Evolutionary conservation across 2,113 vertebrate species (phyloP).

Genomic region (Pteruthius melanotis): DNA sequence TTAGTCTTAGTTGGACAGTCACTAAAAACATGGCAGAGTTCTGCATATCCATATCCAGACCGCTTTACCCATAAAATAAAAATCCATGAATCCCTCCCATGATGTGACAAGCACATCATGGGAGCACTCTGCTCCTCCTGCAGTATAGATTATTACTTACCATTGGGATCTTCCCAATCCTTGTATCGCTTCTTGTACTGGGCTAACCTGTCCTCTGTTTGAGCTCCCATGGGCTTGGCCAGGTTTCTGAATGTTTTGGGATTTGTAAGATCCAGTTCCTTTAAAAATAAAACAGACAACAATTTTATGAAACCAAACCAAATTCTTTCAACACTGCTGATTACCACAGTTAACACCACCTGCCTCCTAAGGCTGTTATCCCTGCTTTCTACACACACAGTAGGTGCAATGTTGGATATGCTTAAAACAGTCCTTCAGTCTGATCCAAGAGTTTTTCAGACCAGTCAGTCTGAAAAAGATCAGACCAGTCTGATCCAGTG

Average conservation of each 20-base stretch:
- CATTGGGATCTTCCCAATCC: slow-evolving; percentile 97
- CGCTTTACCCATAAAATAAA: neutral
- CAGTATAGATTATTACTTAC: slow-evolving; percentile 59
- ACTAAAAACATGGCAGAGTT: neutral
- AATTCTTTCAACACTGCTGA: neutral
- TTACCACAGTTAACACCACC: neutral
- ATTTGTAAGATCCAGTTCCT: slow-evolving; percentile 95
- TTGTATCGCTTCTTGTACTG: slow-evolving; percentile 98
- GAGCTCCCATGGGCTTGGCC: slow-evolving; percentile 95
- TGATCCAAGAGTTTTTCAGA: no score
- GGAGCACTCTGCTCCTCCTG: neutral
- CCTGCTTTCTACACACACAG: neutral
- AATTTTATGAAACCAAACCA: neutral
- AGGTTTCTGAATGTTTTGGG: slow-evolving; percentile 96
- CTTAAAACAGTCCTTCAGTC: neutral
- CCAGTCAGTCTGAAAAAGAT: no score
- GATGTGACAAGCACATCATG: accelerated
- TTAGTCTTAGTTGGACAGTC: neutral
- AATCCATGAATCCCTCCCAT: neutral
- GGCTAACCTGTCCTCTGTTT: slow-evolving; percentile 91
- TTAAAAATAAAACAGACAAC: neutral
- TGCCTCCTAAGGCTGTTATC: neutral
- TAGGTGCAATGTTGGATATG: neutral
- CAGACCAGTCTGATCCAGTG: no score
- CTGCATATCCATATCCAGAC: neutral